Base-by-base conservation (phyloP, 2,113 vertebrate species). In the Euleptes europaea region DNA sequence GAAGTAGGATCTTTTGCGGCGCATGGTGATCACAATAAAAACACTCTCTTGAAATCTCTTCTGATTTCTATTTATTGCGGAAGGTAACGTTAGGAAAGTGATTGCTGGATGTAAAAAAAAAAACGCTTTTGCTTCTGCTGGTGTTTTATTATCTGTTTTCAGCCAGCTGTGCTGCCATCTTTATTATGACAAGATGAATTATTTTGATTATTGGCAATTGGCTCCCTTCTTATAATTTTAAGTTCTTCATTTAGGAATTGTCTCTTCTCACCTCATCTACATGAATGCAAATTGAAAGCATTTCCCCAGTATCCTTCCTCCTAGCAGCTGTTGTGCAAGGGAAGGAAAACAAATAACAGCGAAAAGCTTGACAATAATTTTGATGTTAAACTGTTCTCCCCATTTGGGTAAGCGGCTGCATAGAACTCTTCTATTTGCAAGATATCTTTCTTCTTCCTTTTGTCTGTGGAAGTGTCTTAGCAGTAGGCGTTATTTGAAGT, bases 181-280 rank as follows among this genome's bases (percentile, higher is more conserved):
- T 93, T 86, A 93, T 93, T 92, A 91, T 88, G 85, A 79, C 84
- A 92, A 91, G 91, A 92, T 92, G 91, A 92, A 92, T 93, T 93
- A 93, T 93, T 94, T 79, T 92, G 91, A 94, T 94, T 93, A 93
- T 93, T 91, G 92, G 88, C 91, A 91, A 91, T 90, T 88, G 82
- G 88, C 88, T 90, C 89, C 88, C 90, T 93, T 90, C 86, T 88
- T 85, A 74, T 89, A 84, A 90, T 92, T 88, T 92, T 85, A 86
- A 88, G 90, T 93, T 92, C 92, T 92, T 93, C 91, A 91, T 90
- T 88, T 90, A 88, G 7, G 82, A 49, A 84, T 94, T 33, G 28
- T 89, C 86, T 91, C 91, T 63, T 63, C 90, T 94, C 75, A 79
- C 91, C 91, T 93, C 82, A 63, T 94, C 82, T 83, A 77, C 91